These are phyloP conservation scores for Salminus brasiliensis DNA, from an alignment of 2,113 vertebrate species.

Conservation along the genomic window DNA sequence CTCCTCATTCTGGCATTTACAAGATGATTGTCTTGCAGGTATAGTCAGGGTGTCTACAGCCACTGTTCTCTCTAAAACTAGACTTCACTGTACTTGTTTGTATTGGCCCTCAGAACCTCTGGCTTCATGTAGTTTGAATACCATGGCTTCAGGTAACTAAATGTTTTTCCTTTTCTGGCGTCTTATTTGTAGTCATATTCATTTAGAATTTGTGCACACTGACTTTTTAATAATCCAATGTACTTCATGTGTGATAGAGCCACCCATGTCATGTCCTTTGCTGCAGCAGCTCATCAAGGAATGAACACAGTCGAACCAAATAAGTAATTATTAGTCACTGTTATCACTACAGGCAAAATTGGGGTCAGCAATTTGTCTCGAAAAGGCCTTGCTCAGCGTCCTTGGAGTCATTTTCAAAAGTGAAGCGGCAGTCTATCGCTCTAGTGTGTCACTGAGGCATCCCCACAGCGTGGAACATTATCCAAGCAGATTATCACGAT, in stretches of 20 bases:
- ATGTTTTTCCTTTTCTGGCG: too few relatives aligned
- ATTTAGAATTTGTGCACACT: too few relatives aligned
- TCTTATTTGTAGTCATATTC: too few relatives aligned
- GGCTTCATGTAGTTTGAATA: too few relatives aligned
- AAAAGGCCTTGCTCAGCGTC: slow-evolving; percentile 10
- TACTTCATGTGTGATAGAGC: neutral
- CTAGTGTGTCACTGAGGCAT: slow-evolving; percentile 20
- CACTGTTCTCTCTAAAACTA: too few relatives aligned
- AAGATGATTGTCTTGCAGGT: too few relatives aligned
- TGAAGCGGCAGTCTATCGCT: neutral
- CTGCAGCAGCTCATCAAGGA: slow-evolving; percentile 1
- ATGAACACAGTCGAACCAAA: neutral
- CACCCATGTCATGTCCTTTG: slow-evolving; percentile 9
- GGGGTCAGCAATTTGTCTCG: slow-evolving; percentile 1
- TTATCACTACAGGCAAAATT: slow-evolving; percentile 11
- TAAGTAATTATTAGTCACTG: slow-evolving; percentile 16
- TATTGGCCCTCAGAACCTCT: too few relatives aligned
- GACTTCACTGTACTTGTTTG: too few relatives aligned
- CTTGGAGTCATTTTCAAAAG: slow-evolving; percentile 17
- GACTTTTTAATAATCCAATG: too few relatives aligned
- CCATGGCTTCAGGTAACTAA: too few relatives aligned
- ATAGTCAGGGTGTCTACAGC: too few relatives aligned
- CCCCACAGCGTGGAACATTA: slow-evolving; percentile 21
- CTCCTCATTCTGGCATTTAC: too few relatives aligned
- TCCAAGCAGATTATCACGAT: slow-evolving; percentile 45